Evolutionary conservation across 2,113 vertebrate genomes (phyloP), one percentile per base, ranked within the genome.

Genomic region (Sakesphorus luctuosus): DNA sequence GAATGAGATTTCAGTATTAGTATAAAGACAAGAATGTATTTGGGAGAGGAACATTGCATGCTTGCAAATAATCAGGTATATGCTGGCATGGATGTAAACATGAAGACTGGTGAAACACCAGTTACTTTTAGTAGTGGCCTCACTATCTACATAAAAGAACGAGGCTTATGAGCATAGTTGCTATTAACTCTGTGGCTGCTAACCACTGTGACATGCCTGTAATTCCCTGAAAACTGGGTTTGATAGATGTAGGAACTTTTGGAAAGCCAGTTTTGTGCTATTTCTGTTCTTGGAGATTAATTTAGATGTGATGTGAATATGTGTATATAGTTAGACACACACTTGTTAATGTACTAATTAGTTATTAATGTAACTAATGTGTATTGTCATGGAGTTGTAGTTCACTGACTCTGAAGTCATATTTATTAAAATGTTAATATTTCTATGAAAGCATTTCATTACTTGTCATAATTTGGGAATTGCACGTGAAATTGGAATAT

Each of bases 161-260:
- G 49, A 66, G 69, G 43, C 9, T 69, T 59, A 5, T 13, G 17
- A n/a, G 7, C 71, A 5, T 17, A 43, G 21, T 31, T 90, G 47
- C 47, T 4, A 1, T 66, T 74, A 58, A 40, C 3, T 52, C 36
- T n/a, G 61, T 19, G n/a, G 9, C 43, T 83, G 23, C 28, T 65
- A 50, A 47, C 21, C 18, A 28, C 26, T 2, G 2, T 50, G 31
- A 8, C 1, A 0, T 47, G 17, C 18, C 28, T 83, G 18, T 38
- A 66, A 16, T 59, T 83, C 43, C 61, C 67, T 85, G n/a, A 29
- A 62, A 88, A 77, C 9, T 17, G 16, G 29, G 13, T 77, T 74
- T 80, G 20, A 17, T 52, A 76, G 40, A 35, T 5, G 16, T 9
- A 20, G 7, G 18, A 31, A 47, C 29, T 31, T 87, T 49, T 62